These are phyloP conservation scores for Fissipunctia ypsillon DNA, from an alignment of 2,888 invertebrate genomes.

Conservation along the genomic window DNA sequence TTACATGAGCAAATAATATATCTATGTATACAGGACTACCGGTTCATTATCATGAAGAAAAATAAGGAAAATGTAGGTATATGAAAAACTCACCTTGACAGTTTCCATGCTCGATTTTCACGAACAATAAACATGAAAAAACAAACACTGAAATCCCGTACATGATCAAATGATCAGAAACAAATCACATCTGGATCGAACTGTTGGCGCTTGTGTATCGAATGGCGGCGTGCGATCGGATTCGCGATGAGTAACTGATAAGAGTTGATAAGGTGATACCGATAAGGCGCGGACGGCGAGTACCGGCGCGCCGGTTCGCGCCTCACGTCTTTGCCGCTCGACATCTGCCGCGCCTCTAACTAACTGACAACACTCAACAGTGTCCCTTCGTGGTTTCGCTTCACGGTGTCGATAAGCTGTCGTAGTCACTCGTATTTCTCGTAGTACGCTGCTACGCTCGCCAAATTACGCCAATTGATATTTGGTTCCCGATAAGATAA, in stretches of 20 bases:
- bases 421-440: constrained; percentile 22
- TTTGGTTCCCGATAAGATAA: constrained; percentile 50
- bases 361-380: constrained; percentile 43
- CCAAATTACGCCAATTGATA: constrained; percentile 63
- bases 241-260: constrained; percentile 88
- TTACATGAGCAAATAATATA: not conserved
- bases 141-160: constrained; percentile 75
- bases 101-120: constrained; percentile 75
- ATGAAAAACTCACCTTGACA: constrained; percentile 82
- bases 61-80: constrained; percentile 46
- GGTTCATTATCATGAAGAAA: constrained; percentile 19
- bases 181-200: constrained; percentile 74
- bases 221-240: constrained; percentile 79
- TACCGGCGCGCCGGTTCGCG: constrained; percentile 73
- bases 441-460: constrained; percentile 25
- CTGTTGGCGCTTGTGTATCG: constrained; percentile 80
- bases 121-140: constrained; percentile 74
- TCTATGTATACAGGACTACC: not conserved
- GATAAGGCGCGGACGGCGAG: constrained; percentile 78
- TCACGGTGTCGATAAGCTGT: constrained; percentile 28
- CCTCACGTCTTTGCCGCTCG: constrained; percentile 79
- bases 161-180: constrained; percentile 76
- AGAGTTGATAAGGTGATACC: constrained; percentile 86
- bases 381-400: constrained; percentile 27
- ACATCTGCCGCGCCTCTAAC: constrained; percentile 83